These are phyloP conservation scores for Cryptotermes secundus DNA, from an alignment of 1,140 invertebrate genomes.

Conservation along the genomic window DNA sequence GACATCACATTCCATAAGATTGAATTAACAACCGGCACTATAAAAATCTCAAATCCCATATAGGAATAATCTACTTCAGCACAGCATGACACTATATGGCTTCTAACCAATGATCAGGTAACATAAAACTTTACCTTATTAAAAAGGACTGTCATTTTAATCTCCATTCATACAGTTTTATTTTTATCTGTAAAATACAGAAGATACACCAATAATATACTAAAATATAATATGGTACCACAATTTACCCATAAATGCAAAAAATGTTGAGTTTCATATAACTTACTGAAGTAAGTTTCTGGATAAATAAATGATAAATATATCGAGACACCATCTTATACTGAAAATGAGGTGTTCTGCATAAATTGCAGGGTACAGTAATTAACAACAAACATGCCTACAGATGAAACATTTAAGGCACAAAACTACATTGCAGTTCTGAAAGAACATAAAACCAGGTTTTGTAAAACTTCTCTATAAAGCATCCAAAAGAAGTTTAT, in stretches of 20 bases:
- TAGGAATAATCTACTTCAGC: too few relatives aligned
- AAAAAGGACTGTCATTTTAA: neutral
- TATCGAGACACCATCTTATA: slow-evolving; percentile 7
- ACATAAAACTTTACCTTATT: too few relatives aligned
- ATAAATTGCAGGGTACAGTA: neutral
- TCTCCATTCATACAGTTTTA: neutral
- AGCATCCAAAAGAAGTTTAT: neutral
- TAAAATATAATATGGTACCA: slow-evolving; percentile 13
- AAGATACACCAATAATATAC: slow-evolving; percentile 5
- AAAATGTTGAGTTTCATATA: neutral
- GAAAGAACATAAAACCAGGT: neutral
- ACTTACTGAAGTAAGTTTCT: neutral
- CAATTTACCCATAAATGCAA: slow-evolving; percentile 6
- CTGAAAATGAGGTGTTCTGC: neutral
- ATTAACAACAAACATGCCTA: slow-evolving; percentile 1
- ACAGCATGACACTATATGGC: too few relatives aligned
- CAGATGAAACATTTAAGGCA: neutral
- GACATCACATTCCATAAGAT: too few relatives aligned
- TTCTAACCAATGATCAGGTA: too few relatives aligned
- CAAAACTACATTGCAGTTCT: slow-evolving; percentile 6
- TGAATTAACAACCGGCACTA: too few relatives aligned
- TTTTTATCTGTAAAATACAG: slow-evolving; percentile 14
- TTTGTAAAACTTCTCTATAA: slow-evolving; percentile 9
- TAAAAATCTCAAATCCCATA: too few relatives aligned
- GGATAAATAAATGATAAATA: neutral